phyloP scores from a whole-genome alignment of 2,888 invertebrate species.

The Drosophila quinaria region DNA sequence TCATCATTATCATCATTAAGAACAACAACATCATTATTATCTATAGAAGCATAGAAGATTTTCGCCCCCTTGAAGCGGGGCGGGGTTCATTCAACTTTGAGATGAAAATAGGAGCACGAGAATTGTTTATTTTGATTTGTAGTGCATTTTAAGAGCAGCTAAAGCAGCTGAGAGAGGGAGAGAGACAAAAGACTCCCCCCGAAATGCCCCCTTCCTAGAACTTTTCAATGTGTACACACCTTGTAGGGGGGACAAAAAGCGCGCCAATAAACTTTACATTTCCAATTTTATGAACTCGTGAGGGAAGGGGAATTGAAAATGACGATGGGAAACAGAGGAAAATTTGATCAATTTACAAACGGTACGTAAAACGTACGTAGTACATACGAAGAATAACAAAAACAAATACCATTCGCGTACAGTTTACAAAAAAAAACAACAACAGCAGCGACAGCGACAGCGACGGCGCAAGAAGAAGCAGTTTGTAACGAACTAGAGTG shows the following conservation, averaged over 20 bases:
- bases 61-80: constrained; percentile 11
- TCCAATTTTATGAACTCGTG: constrained; percentile 57
- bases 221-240: constrained; percentile 37
- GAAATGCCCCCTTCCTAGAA: background rate
- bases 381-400: constrained; percentile 14
- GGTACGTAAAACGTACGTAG: constrained; percentile 36
- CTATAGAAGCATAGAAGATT: constrained; percentile 7
- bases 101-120: constrained; percentile 33
- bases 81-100: constrained; percentile 55
- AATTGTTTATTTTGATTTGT: constrained; percentile 59
- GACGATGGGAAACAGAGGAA: background rate
- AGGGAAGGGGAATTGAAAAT: constrained; percentile 26
- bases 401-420: constrained; percentile 54
- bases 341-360: constrained; percentile 57
- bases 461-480: constrained; percentile 58
- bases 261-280: constrained; percentile 64
- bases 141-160: constrained; percentile 34
- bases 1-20: background rate
- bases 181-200: constrained; percentile 24
- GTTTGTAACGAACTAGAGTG: constrained; percentile 79
- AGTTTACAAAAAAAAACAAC: constrained; percentile 73
- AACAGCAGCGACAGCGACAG: constrained; percentile 33
- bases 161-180: constrained; percentile 3
- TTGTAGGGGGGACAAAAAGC: constrained; percentile 50
- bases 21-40: background rate